A percentile compares a stretch with the other conserved stretches of the same genome.
These are phyloP conservation scores for Volucella inflata DNA, from an alignment of 2,888 invertebrate species.

Conservation along the genomic window DNA sequence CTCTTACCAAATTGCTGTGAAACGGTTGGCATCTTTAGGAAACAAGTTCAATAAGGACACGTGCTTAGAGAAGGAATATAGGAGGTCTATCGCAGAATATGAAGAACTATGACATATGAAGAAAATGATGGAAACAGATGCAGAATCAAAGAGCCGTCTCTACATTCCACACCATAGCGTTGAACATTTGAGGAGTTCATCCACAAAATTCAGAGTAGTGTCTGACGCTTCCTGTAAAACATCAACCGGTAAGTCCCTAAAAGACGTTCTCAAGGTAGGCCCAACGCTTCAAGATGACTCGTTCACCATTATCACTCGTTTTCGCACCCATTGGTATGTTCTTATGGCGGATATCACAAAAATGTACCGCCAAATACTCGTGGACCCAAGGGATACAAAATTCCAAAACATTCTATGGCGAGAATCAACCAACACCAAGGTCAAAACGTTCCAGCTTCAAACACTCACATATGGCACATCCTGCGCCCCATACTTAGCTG, in stretches of 20 bases:
- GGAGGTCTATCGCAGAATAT: too few relatives aligned
- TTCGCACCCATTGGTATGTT: slow-evolving; percentile 33
- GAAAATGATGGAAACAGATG: too few relatives aligned
- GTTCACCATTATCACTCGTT: slow-evolving; percentile 51
- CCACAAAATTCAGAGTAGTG: slow-evolving; percentile 50
- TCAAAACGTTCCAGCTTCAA: background rate
- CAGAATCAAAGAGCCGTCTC: too few relatives aligned
- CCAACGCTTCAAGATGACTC: slow-evolving; percentile 58
- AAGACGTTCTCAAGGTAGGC: slow-evolving; percentile 66
- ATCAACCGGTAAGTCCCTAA: slow-evolving; percentile 54
- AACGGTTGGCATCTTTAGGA: too few relatives aligned
- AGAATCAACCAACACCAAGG: background rate
- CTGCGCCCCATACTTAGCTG: background rate
- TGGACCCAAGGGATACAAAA: slow-evolving; percentile 19
- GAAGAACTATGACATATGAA: too few relatives aligned
- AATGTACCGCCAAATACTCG: slow-evolving; percentile 61
- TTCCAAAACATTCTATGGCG: slow-evolving; percentile 3
- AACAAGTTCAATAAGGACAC: too few relatives aligned
- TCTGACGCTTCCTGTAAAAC: slow-evolving; percentile 38
- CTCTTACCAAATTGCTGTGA: too few relatives aligned
- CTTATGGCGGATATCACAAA: slow-evolving; percentile 23
- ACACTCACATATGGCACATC: background rate
- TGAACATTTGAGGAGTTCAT: slow-evolving; percentile 32
- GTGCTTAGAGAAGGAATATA: too few relatives aligned
- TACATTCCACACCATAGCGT: too few relatives aligned